phyloP scores from a whole-genome alignment of 2,888 invertebrate genomes.

The Andrena haemorrhoa region DNA sequence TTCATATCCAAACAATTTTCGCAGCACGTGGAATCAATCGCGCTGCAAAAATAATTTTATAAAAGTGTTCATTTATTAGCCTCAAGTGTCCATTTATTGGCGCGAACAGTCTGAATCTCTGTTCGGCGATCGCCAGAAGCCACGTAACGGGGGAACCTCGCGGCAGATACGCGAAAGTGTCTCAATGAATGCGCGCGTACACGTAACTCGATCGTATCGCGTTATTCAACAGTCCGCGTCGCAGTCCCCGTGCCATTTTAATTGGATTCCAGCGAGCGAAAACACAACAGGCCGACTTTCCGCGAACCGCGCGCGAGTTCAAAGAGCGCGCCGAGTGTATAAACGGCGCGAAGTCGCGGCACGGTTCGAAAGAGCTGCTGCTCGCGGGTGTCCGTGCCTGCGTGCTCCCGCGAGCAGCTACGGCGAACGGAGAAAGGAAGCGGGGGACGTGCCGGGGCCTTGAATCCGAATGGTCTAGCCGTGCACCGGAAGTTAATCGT shows the following conservation, averaged over 20 bases:
- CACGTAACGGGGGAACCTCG: not conserved
- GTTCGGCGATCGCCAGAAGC: not conserved
- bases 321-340: conserved; percentile 20
- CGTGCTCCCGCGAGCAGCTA: not conserved
- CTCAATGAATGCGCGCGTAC: not conserved
- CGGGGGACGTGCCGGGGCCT: conserved; percentile 46
- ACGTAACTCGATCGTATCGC: conserved; percentile 4
- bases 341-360: conserved; percentile 4
- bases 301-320: not conserved
- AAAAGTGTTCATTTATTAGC: too few species aligned
- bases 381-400: not conserved
- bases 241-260: conserved; percentile 9
- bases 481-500: conserved; percentile 70
- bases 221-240: conserved; percentile 1
- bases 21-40: too few species aligned
- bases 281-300: conserved; percentile 19
- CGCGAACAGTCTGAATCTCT: too few species aligned
- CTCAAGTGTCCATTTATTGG: too few species aligned
- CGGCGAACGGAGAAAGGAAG: conserved; percentile 39
- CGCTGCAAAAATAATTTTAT: too few species aligned
- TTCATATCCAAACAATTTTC: too few species aligned
- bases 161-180: not conserved
- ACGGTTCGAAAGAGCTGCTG: not conserved
- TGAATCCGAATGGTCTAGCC: conserved; percentile 48
- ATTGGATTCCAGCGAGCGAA: conserved; percentile 19